phyloP scores from a whole-genome alignment of 2,888 invertebrate species.

The Drosophila antonietae region DNA sequence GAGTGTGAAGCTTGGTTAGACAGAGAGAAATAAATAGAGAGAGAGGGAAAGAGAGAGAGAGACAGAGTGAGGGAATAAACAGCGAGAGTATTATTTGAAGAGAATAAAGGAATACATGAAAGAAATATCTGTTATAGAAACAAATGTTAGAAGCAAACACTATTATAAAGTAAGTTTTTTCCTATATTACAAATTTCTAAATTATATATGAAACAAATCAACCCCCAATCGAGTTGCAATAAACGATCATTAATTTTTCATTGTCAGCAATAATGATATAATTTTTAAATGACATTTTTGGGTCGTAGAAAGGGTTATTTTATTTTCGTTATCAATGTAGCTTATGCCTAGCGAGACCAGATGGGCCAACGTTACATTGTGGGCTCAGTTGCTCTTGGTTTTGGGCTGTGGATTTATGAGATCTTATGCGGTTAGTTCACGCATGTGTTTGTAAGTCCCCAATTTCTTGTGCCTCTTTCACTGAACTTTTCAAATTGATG shows the following conservation, averaged over 20 bases:
- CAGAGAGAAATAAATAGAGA: too few relatives aligned
- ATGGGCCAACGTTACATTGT: not conserved
- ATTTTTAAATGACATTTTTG: not conserved
- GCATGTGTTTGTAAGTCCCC: constrained; percentile 24
- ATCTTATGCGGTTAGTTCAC: constrained; percentile 33
- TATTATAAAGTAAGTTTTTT: not conserved
- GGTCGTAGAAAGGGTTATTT: not conserved
- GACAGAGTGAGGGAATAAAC: not conserved
- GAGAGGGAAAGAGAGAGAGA: not conserved
- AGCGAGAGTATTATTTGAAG: too few relatives aligned
- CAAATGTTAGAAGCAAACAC: not conserved
- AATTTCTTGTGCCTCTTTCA: constrained; percentile 33
- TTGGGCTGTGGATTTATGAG: constrained; percentile 6
- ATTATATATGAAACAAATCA: not conserved
- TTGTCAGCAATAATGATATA: constrained; percentile 3
- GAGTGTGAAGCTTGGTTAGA: not conserved
- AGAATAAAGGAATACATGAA: not conserved
- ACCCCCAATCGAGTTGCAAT: constrained; percentile 3
- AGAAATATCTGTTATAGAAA: not conserved
- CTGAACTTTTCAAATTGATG: constrained; percentile 32
- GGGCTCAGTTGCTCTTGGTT: not conserved
- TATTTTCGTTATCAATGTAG: not conserved
- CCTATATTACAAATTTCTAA: not conserved
- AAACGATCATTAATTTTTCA: not conserved
- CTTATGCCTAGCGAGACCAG: not conserved